Conservation (phyloP, 2,797 vertebrate species). For the Hybognathus amarus region DNA sequence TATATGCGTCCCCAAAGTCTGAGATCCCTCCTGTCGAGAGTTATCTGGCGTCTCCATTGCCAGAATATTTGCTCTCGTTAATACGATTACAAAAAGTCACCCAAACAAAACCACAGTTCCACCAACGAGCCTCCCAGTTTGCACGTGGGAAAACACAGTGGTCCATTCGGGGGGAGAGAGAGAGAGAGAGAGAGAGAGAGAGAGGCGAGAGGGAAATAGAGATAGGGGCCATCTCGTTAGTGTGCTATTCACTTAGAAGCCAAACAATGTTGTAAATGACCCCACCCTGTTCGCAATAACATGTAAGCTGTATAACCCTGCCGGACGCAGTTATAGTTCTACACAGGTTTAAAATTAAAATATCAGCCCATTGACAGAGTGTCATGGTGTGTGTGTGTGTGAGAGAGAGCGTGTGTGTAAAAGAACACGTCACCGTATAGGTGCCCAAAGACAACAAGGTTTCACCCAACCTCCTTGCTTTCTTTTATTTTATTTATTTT, state of each 20-base stretch:
- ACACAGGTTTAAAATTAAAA: constrained; percentile 38
- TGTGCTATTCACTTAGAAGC: constrained; percentile 49
- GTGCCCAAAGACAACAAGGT: constrained; percentile 48
- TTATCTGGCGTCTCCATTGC: constrained; percentile 47
- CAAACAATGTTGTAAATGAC: constrained; percentile 54
- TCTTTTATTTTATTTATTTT: not conserved
- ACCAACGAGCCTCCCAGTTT: constrained; percentile 52
- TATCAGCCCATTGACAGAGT: constrained; percentile 44
- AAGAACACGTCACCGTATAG: constrained; percentile 31
- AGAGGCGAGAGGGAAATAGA: too few relatives aligned
- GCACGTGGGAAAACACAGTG: constrained; percentile 74
- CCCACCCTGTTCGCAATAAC: constrained; percentile 52
- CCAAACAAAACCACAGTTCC: constrained; percentile 55
- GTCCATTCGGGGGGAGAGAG: constrained; percentile 24
- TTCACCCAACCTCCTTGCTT: constrained; percentile 44
- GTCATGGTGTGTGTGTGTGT: constrained; percentile 44
- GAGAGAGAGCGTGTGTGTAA: constrained; percentile 24
- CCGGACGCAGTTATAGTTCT: constrained; percentile 29
- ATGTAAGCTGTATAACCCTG: constrained; percentile 26
- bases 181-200: too few relatives aligned
- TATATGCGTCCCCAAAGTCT: constrained; percentile 54
- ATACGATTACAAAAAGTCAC: constrained; percentile 53
- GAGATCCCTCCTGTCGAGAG: constrained; percentile 42
- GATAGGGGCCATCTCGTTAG: constrained; percentile 46
- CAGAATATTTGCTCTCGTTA: constrained; percentile 43